phyloP scores from a whole-genome alignment of 2,113 vertebrate genomes.

The human (Homo sapiens) region GRCh38 chr5:44272001-44272500 shows the following conservation, averaged over 20 bases:
- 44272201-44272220: neutral
- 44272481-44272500: neutral
- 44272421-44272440: neutral
- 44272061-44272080: neutral
- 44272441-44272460: neutral
- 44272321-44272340: neutral
- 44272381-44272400: neutral
- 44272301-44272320: neutral
- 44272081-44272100: neutral
- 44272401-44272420: neutral
- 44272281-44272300: neutral
- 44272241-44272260: neutral
- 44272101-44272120: neutral
- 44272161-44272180: neutral
- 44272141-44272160: neutral
- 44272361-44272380: neutral
- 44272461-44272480: neutral
- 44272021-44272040: neutral
- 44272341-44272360: neutral
- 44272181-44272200: neutral
- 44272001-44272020: neutral
- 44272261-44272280: neutral
- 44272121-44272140: neutral
- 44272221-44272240: neutral
- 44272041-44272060: neutral